A percentile compares a stretch with the other conserved stretches of the same genome.
phyloP scores from a whole-genome alignment of 2,113 vertebrate species.

The Oncorhynchus gorbuscha region DNA sequence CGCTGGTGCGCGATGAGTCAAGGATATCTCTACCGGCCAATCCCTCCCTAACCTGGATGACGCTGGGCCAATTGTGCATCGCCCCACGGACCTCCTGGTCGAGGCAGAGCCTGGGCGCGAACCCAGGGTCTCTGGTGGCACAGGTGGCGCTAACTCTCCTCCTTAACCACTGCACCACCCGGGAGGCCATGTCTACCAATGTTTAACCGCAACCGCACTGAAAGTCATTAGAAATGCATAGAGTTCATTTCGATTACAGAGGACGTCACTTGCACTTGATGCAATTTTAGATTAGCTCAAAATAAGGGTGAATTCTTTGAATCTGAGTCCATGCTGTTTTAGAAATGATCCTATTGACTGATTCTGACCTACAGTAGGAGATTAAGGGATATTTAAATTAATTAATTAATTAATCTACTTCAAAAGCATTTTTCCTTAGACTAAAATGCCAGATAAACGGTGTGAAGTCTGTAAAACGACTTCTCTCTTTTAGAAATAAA shows the following conservation, averaged over 20 bases:
- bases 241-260: constrained; percentile 20
- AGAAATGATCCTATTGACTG: constrained; percentile 17
- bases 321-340: constrained; percentile 10
- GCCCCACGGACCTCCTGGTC: too few species aligned
- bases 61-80: too few species aligned
- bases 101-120: too few species aligned
- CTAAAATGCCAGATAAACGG: not conserved
- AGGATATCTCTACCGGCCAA: too few species aligned
- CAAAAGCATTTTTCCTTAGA: not conserved
- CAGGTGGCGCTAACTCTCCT: too few species aligned
- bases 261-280: constrained; percentile 17
- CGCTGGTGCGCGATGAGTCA: too few species aligned
- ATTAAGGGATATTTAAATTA: constrained; percentile 16
- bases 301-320: constrained; percentile 31
- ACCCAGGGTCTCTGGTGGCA: too few species aligned
- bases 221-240: constrained; percentile 42
- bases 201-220: constrained; percentile 4
- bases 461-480: not conserved
- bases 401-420: not conserved
- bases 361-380: not conserved
- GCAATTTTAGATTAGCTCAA: constrained; percentile 37
- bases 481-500: not conserved
- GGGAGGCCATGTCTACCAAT: not conserved
- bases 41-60: too few species aligned
- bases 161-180: too few species aligned